Conservation (phyloP, 2,113 vertebrate genomes). For the Rostratula benghalensis region DNA sequence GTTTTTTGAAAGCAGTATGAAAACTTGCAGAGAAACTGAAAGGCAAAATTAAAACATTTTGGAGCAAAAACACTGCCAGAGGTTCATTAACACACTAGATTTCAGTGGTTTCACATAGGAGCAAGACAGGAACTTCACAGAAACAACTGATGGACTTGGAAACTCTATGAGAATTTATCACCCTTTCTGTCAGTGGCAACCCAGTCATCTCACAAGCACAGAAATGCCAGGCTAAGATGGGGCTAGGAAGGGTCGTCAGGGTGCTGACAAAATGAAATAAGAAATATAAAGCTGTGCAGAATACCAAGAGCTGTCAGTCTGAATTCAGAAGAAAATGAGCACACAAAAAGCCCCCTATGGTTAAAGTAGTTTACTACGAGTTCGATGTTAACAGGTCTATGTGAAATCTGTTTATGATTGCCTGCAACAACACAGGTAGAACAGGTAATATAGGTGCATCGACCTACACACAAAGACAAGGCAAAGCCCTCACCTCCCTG, state of each 20-base stretch:
- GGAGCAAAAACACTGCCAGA: neutral
- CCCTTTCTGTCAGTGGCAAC: neutral
- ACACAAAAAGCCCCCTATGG: accelerated
- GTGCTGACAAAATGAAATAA: neutral
- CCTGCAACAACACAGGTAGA: neutral
- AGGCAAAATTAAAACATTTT: neutral
- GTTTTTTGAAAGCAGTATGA: neutral
- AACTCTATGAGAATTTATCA: neutral
- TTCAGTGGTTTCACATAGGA: neutral
- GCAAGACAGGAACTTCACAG: neutral
- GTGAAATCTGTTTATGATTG: neutral
- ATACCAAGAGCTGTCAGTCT: neutral
- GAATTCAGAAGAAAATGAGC: neutral
- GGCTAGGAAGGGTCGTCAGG: neutral
- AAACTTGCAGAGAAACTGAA: neutral
- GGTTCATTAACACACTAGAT: neutral
- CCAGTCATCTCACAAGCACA: neutral
- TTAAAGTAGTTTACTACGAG: neutral
- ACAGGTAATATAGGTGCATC: neutral
- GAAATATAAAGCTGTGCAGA: neutral
- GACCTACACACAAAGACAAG: neutral
- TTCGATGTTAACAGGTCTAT: neutral
- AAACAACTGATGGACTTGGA: neutral
- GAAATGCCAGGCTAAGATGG: neutral
- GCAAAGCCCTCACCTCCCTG: neutral